Base-by-base conservation (phyloP, 2,888 invertebrate species). In the Cepaea hortensis region DNA sequence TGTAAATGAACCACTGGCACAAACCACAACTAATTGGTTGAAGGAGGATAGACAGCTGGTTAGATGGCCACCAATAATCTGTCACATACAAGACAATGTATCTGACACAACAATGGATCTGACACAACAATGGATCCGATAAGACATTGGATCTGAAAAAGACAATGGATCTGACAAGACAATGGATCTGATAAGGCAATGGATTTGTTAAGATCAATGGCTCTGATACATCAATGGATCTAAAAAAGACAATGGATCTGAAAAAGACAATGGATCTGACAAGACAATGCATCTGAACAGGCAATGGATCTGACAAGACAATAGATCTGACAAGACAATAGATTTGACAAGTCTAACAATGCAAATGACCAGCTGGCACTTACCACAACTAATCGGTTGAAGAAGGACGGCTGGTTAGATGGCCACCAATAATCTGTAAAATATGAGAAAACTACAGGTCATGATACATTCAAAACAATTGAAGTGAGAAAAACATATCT, bases 351-450 rank as follows among this genome's bases (percentile, higher is more conserved):
- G 13, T 80, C 80, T 65, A 6, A 77, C 6, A 65, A 83, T 18
- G 11, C 50, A 55, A 82, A 50, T 20, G 76, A 79, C 55, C 18
- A 75, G 20, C 79, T 55, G 18, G 82, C 20, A 91, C 93, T 91
- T 90, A 94, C 94, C 89, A 89, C 89, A 48, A 94, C 90, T 77
- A 94, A 79, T 89, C 91, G 91, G 84, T 90, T 91, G 87, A 94
- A 93, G 88, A 91, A 90, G 75, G 91, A 90, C 35, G 90, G 85
- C 84, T 90, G 87, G 81, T 93, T 88, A 23, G 89, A 90, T 75
- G 91, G 89, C 94, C 93, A 94, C 94, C 94, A 94, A 79, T 89
- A 86, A 88, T 93, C 93, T 93, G 90, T n/a, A 89, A 81, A 81
- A n/a, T 65, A 55, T 15, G 48, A 48, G 79, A 76, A 46, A 46